These are phyloP conservation scores for Agrochola lychnidis DNA, from an alignment of 2,888 invertebrate species.

Conservation along the genomic window DNA sequence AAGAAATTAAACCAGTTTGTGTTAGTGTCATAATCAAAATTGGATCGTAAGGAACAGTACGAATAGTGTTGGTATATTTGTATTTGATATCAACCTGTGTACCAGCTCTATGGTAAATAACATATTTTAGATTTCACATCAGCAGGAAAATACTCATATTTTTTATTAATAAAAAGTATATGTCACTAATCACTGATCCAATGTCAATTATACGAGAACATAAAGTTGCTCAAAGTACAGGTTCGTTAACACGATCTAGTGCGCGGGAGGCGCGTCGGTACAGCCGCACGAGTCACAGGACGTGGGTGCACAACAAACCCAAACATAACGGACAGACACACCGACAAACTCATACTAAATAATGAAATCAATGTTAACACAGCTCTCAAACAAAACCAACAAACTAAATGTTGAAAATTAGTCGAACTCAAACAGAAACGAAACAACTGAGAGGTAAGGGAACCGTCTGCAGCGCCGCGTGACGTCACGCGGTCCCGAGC, in stretches of 20 bases:
- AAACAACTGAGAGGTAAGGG: conserved; percentile 63
- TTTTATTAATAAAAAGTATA: neutral
- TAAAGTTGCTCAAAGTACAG: conserved; percentile 30
- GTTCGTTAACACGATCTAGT: conserved; percentile 1
- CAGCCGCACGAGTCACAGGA: neutral
- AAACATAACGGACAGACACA: conserved; percentile 74
- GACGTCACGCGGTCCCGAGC: conserved; percentile 12
- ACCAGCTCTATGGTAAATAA: neutral
- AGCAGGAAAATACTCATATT: no score
- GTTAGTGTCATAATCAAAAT: conserved; percentile 62
- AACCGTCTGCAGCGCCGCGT: conserved; percentile 72
- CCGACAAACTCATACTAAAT: conserved; percentile 75
- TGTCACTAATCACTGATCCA: conserved; percentile 52
- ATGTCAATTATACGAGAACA: conserved; percentile 53
- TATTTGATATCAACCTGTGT: neutral
- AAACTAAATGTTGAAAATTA: conserved; percentile 68
- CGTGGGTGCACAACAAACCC: conserved; percentile 81
- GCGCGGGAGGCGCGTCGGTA: neutral
- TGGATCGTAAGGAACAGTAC: conserved; percentile 61
- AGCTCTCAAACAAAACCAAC: conserved; percentile 69
- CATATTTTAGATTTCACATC: neutral
- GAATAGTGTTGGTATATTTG: neutral
- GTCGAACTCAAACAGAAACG: conserved; percentile 70
- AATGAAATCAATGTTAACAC: conserved; percentile 73
- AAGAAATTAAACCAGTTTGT: conserved; percentile 25